A percentile compares a stretch with the other conserved stretches of the same genome.
Evolutionary conservation across 1,140 invertebrate genomes (phyloP).

Genomic region (Pseudomyrmex sp.): DNA sequence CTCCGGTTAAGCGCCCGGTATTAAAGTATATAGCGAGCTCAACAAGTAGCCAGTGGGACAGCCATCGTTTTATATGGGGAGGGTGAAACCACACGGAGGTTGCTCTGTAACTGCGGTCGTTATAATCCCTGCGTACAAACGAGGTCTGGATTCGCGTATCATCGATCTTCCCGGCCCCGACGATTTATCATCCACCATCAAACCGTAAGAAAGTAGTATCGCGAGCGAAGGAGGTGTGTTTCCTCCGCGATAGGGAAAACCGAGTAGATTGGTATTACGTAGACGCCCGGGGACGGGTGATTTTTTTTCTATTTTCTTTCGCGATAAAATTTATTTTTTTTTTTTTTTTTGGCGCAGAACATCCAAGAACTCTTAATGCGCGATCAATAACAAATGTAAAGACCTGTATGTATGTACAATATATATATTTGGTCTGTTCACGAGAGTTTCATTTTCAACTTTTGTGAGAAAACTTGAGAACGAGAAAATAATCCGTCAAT

Average conservation of each 20-base stretch:
- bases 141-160: constrained; percentile 1
- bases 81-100: constrained; percentile 6
- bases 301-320: too few relatives aligned
- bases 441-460: too few relatives aligned
- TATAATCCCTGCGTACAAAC: constrained; percentile 47
- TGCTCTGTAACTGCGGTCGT: constrained; percentile 24
- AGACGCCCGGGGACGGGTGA: too few relatives aligned
- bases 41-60: constrained; percentile 56
- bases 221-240: not conserved
- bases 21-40: constrained; percentile 55
- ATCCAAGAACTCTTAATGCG: not conserved
- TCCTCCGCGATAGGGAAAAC: not conserved
- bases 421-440: not conserved
- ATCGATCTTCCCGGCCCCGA: constrained; percentile 31
- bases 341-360: not conserved
- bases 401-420: not conserved
- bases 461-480: too few relatives aligned
- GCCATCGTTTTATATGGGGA: constrained; percentile 25
- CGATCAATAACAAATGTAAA: not conserved
- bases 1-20: constrained; percentile 21
- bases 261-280: not conserved
- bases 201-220: constrained; percentile 6
- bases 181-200: constrained; percentile 34
- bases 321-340: not conserved
- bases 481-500: too few relatives aligned